Evolutionary conservation across 2,113 vertebrate genomes (phyloP), one percentile per base, ranked within the genome.

Genomic region (Echinops telfairi): DNA sequence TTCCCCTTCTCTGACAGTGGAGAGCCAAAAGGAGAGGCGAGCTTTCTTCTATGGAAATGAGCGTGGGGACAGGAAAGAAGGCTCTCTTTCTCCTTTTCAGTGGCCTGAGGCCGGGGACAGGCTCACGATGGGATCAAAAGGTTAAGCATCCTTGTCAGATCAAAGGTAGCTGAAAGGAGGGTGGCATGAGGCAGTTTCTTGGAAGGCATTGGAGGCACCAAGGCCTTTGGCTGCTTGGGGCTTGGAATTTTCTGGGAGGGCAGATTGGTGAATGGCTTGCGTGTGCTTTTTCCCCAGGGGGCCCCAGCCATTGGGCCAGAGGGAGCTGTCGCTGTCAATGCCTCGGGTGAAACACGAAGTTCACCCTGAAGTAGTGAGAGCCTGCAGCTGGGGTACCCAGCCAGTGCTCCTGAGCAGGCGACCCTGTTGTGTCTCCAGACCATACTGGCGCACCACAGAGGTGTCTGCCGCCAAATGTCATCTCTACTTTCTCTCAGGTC

Each of bases 81-180:
- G 40, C 4, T 85, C 62, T 23, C 6, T 33, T 71, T 84, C 53
- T 57, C 38, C 53, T 47, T 75, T 40, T n/a, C 33, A 10, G 87
- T 3, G 14, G 40, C 89, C 47, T 36, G 11, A 1, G 27, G 33
- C 78, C 88, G 86, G 47, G 85, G 53, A 53, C 33, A 79, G 80
- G n/a, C 17, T 58, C n/a, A 10, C 19, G 62, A 64, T 43, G 29
- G 76, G 83, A 70, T 83, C 70, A 62, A 58, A 57, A 86, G 68
- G 77, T 80, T 58, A 89, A 87, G 20, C 33, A 36, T 93, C 38
- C 89, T 71, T 22, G n/a, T 84, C 57, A 86, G 84, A 83, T 79
- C 62, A 43, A 73, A 95, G 86, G 27, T 40, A n/a, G 2, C 29
- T n/a, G 40, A 23, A 27, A 85, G 27, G 80, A 64, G 80, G 71